Conservation (phyloP, 2,888 invertebrate species). For the Leptopilina drosophilae region DNA sequence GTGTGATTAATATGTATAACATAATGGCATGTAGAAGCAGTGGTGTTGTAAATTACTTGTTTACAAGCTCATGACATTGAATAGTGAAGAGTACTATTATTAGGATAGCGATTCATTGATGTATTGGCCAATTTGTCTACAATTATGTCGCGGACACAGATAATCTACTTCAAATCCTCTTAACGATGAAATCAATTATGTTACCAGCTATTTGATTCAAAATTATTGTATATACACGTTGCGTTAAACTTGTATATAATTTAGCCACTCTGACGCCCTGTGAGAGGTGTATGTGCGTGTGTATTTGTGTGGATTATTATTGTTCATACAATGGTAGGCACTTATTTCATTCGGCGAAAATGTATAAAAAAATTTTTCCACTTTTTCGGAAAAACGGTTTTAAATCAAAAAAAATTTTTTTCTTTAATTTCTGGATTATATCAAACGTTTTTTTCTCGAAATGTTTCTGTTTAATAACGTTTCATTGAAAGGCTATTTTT, state of each 20-base stretch:
- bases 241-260: slow-evolving; percentile 4
- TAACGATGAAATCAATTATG: slow-evolving; percentile 27
- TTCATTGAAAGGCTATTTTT: no score
- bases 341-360: no score
- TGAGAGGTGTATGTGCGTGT: no score
- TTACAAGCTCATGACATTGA: slow-evolving; percentile 14
- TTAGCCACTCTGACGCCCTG: not conserved
- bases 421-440: no score
- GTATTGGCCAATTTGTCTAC: slow-evolving; percentile 27
- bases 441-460: no score
- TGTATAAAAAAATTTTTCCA: no score
- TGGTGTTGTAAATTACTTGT: slow-evolving; percentile 11
- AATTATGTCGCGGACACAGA: slow-evolving; percentile 25
- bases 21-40: slow-evolving; percentile 3
- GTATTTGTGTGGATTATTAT: no score
- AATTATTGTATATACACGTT: not conserved
- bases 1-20: slow-evolving; percentile 10
- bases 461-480: no score
- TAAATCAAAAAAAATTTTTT: no score
- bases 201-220: slow-evolving; percentile 30
- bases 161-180: slow-evolving; percentile 36
- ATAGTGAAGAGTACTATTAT: slow-evolving; percentile 8
- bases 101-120: slow-evolving; percentile 25
- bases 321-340: no score
- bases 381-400: no score